phyloP scores from a whole-genome alignment of 2,113 vertebrate genomes.

The Nymphicus hollandicus region DNA sequence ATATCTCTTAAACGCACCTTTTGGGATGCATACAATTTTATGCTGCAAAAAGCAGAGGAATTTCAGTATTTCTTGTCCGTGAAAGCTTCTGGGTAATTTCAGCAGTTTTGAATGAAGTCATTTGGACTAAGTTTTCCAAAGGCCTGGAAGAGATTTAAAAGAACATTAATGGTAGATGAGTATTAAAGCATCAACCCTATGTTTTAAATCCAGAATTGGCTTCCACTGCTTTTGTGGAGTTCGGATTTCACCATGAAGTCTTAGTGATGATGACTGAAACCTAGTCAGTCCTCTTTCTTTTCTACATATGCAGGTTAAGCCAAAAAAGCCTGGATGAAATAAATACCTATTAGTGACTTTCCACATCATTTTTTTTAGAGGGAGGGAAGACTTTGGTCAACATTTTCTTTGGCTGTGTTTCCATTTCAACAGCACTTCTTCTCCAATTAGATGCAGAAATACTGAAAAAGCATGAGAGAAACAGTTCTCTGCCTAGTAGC shows the following conservation, averaged over 20 bases:
- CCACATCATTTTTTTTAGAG: neutral
- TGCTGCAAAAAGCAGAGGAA: neutral
- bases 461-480: neutral
- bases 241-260: neutral
- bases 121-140: neutral
- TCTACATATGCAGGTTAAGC: neutral
- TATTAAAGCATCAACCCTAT: neutral
- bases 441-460: neutral
- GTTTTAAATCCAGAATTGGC: neutral
- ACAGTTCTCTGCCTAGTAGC: neutral
- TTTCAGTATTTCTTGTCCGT: neutral
- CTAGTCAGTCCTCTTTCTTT: neutral
- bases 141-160: neutral
- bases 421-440: neutral
- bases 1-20: slow-evolving; percentile 45
- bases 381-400: neutral
- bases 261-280: neutral
- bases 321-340: neutral
- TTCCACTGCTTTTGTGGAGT: neutral
- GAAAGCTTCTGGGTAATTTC: slow-evolving; percentile 24
- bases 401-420: neutral
- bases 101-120: neutral
- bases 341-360: neutral
- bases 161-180: neutral
- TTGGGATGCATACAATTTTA: neutral